Conservation (phyloP, 2,888 invertebrate species). For the Prosapia bicincta region DNA sequence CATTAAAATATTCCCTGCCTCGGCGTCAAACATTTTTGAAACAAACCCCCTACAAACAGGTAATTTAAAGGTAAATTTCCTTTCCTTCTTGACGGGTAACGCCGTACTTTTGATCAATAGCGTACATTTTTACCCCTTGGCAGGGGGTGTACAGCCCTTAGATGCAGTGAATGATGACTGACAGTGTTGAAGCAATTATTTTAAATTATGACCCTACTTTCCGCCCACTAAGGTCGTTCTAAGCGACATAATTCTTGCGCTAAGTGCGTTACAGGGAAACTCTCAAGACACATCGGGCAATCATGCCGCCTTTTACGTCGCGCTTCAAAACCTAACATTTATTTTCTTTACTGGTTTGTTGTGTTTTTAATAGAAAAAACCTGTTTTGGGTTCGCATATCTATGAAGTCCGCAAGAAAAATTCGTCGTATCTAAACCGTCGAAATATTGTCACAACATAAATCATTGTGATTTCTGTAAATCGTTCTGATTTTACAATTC, state of each 20-base stretch:
- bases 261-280: not conserved
- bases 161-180: conserved; percentile 32
- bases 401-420: too few relatives aligned
- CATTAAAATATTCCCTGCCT: too few relatives aligned
- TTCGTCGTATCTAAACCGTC: too few relatives aligned
- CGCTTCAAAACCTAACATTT: not conserved
- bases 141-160: conserved; percentile 11
- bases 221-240: conserved; percentile 27
- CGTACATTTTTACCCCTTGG: conserved; percentile 2
- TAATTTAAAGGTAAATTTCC: too few relatives aligned
- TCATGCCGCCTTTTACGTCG: not conserved
- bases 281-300: not conserved
- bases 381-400: too few relatives aligned
- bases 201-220: conserved; percentile 40
- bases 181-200: conserved; percentile 38
- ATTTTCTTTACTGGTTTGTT: not conserved
- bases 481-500: too few relatives aligned
- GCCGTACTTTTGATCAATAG: not conserved
- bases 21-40: too few relatives aligned
- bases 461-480: too few relatives aligned
- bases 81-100: too few relatives aligned
- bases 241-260: conserved; percentile 13
- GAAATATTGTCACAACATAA: too few relatives aligned
- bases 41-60: too few relatives aligned
- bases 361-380: too few relatives aligned